phyloP scores from a whole-genome alignment of 2,888 invertebrate genomes.

The Melangyna quadrimaculata region DNA sequence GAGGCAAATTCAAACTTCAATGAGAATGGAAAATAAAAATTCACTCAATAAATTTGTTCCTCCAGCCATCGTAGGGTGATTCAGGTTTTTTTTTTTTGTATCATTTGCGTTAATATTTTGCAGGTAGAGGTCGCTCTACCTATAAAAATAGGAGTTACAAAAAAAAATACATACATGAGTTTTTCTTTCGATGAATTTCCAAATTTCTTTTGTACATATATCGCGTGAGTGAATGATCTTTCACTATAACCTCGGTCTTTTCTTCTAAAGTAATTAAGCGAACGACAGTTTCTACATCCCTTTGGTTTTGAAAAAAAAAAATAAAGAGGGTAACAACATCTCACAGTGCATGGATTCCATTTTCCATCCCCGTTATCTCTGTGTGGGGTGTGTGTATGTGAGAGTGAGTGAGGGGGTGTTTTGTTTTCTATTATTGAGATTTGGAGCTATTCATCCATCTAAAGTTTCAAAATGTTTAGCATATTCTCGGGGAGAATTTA shows the following conservation, averaged over 20 bases:
- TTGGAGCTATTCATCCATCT: conserved; percentile 3
- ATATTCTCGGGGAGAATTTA: conserved; percentile 23
- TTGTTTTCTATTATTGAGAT: not conserved
- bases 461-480: not conserved
- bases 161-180: not conserved
- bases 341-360: conserved; percentile 7
- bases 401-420: not conserved
- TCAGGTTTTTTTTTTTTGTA: not conserved
- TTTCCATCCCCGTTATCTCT: not conserved
- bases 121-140: not conserved
- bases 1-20: conserved; percentile 15
- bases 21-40: conserved; percentile 16
- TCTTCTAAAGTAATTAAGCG: conserved; percentile 58
- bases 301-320: not conserved
- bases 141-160: not conserved
- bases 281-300: conserved; percentile 39
- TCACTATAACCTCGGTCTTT: conserved; percentile 11
- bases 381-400: not conserved
- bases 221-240: conserved; percentile 43
- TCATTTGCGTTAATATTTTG: not conserved
- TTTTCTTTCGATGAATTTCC: conserved; percentile 16
- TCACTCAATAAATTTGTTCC: conserved; percentile 45
- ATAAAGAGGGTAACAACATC: not conserved
- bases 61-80: conserved; percentile 23
- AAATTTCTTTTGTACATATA: not conserved